Base-by-base conservation (phyloP, 2,888 invertebrate species). In the Fragum sueziense region DNA sequence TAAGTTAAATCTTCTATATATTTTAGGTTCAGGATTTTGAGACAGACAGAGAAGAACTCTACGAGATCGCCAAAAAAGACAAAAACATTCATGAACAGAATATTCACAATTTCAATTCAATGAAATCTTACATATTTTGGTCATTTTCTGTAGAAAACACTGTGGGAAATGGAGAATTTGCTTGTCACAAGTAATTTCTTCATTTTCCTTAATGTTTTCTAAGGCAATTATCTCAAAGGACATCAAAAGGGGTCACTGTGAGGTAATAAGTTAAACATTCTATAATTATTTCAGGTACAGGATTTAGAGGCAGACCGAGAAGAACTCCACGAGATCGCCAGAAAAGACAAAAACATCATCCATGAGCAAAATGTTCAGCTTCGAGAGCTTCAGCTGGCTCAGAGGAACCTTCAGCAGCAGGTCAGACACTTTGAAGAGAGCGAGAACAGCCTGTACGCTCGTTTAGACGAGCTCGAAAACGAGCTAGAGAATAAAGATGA, bases 81-180 rank as follows among this genome's bases (percentile, higher is more conserved):
- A 92, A 92, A 84, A 86, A 84, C 70, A 86, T 92, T 37, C 92
- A 92, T 76, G 91, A 92, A 70, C 90, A 91, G 72, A 91, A 90
- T 79, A 88, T 92, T n/a, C 85, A 85, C n/a, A n/a, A n/a, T n/a
- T n/a, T n/a, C n/a, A n/a, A n/a, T n/a, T n/a, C n/a, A n/a, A n/a
- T n/a, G n/a, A n/a, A n/a, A n/a, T n/a, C n/a, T n/a, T n/a, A n/a
- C n/a, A n/a, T n/a, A n/a, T n/a, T n/a, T n/a, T n/a, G n/a, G n/a
- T n/a, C n/a, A n/a, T n/a, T n/a, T n/a, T n/a, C n/a, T n/a, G n/a
- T n/a, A n/a, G n/a, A n/a, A n/a, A n/a, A n/a, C n/a, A n/a, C n/a
- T n/a, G n/a, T n/a, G n/a, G n/a, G n/a, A n/a, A n/a, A n/a, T n/a
- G n/a, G n/a, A n/a, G n/a, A n/a, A n/a, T n/a, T n/a, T n/a, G n/a